These are phyloP conservation scores for Spodoptera picta DNA, from an alignment of 2,888 invertebrate genomes.

Conservation along the genomic window DNA sequence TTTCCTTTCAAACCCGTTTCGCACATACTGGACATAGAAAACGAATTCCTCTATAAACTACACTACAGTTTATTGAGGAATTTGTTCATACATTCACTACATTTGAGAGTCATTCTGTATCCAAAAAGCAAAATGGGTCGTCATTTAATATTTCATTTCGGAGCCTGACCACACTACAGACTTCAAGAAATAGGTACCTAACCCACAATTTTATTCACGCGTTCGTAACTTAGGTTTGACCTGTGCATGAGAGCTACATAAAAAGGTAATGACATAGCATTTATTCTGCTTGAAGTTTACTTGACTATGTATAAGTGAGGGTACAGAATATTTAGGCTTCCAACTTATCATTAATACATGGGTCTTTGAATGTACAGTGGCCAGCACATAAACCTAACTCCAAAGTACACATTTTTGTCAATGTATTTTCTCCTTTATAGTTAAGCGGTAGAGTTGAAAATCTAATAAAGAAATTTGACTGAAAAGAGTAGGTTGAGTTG, in stretches of 20 bases:
- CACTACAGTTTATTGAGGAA: too few species aligned
- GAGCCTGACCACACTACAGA: background rate
- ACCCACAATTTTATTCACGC: background rate
- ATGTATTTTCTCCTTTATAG: too few species aligned
- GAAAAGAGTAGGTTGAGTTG: too few species aligned
- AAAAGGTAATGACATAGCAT: constrained; percentile 22
- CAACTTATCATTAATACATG: constrained; percentile 18
- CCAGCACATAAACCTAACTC: too few species aligned
- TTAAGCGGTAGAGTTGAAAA: too few species aligned
- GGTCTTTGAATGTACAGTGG: background rate
- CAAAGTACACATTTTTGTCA: too few species aligned
- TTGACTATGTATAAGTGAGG: constrained; percentile 22
- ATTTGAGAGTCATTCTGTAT: background rate
- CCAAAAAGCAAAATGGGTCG: background rate
- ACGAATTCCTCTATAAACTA: too few species aligned
- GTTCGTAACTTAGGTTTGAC: constrained; percentile 10
- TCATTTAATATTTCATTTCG: constrained; percentile 21
- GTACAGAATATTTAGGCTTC: background rate
- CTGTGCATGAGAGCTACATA: constrained; percentile 14
- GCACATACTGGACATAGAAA: too few species aligned
- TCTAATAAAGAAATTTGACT: too few species aligned
- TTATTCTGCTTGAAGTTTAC: constrained; percentile 3
- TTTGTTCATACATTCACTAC: too few species aligned
- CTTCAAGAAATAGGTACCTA: constrained; percentile 1
- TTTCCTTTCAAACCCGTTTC: too few species aligned